Base-by-base conservation (phyloP, 2,888 invertebrate species). In the Leuctra nigra region DNA sequence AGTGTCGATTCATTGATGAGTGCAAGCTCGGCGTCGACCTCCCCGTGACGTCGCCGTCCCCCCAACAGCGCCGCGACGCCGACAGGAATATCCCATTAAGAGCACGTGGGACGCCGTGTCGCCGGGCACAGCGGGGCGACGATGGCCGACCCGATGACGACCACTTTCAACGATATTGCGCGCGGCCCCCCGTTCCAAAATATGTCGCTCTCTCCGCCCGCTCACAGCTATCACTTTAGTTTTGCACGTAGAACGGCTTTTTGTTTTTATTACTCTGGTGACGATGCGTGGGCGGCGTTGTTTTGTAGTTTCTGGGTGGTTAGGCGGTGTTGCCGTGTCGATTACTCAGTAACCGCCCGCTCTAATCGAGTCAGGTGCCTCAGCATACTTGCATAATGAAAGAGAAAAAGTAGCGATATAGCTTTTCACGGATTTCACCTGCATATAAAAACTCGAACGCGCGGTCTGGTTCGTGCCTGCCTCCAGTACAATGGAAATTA, bases 61-160 rank as follows among this genome's bases (percentile, higher is more conserved):
- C 52, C 50, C 47, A 41, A 38, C 52, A 22, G 55, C 39, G 50
- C 46, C 48, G 33, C 59, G 59, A 56, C 59, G 59, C 50, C 59
- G 53, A 59, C 59, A 59, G 53, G 56, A 54, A 56, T 59, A 59
- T 59, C 59, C 59, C 59, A 59, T 59, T 59, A 59, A 47, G 38
- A 41, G 47, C 54, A 35, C 50, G 33, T 50, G 50, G 50, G 50
- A 50, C 50, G 50, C 50, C 4, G 41, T 29, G 44, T 23, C 44
- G 44, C 44, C 44, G 44, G 3, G 9, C 7, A 44, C 44, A 50
- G 50, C 33, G 50, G 50, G 50, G 20, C n/a, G n/a, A 18, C 36
- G 36, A 11, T 20, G 41, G 3, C 11, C 7, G 44, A 16, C n/a
- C n/a, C 29, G 29, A 7, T 11, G 29, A 11, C 29, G 29, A 23